Conservation (phyloP, 1,140 invertebrate species). For the Dinothrombium tinctorium region DNA sequence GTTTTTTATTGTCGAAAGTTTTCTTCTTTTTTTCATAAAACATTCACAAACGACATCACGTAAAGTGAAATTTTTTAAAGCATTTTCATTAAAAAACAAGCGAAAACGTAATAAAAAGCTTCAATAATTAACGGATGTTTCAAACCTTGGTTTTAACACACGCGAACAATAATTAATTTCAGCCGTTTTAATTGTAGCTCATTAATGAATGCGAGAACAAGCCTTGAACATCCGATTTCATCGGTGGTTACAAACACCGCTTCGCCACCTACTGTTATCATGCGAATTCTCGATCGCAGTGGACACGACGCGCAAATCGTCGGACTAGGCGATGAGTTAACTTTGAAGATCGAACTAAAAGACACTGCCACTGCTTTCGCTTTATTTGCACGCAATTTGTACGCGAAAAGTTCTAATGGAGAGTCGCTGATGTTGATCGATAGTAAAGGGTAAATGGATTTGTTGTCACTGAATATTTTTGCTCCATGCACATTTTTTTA, state of each 20-base stretch:
- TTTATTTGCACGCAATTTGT: slow-evolving; percentile 27
- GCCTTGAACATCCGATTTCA: slow-evolving; percentile 11
- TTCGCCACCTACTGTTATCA: slow-evolving; percentile 26
- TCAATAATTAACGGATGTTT: too few relatives aligned
- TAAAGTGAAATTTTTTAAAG: too few relatives aligned
- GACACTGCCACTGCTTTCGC: slow-evolving; percentile 24
- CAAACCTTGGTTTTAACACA: too few relatives aligned
- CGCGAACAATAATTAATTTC: too few relatives aligned
- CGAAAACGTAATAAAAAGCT: too few relatives aligned
- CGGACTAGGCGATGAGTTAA: slow-evolving; percentile 26
- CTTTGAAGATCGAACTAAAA: slow-evolving; percentile 24
- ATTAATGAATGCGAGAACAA: slow-evolving; percentile 10
- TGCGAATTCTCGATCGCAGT: slow-evolving; percentile 24
- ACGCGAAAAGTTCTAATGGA: slow-evolving; percentile 27
- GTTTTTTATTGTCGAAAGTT: too few relatives aligned
- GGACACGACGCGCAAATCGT: slow-evolving; percentile 26
- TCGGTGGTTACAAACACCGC: slow-evolving; percentile 27
- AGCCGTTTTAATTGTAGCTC: too few relatives aligned
- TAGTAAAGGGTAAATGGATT: slow-evolving; percentile 22
- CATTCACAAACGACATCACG: too few relatives aligned
- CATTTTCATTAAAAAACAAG: too few relatives aligned
- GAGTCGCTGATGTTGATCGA: slow-evolving; percentile 27
- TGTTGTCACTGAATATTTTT: background rate
- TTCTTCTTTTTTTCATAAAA: too few relatives aligned
- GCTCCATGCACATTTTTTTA: background rate